Conservation (phyloP, 2,888 invertebrate species). For the Cheilosia pagana region DNA sequence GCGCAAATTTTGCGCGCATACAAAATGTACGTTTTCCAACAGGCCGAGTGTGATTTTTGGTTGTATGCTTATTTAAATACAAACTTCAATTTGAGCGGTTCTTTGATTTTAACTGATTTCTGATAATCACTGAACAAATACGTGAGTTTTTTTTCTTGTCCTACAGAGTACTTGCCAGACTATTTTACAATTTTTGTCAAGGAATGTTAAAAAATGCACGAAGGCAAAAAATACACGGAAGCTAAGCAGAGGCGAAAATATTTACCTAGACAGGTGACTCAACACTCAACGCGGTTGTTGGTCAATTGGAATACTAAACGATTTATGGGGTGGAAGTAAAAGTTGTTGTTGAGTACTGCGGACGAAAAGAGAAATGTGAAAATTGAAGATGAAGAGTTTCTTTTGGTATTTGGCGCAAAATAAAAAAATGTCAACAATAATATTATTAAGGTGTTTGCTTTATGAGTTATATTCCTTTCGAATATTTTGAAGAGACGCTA, state of each 20-base stretch:
- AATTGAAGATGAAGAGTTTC: background rate
- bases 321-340: slow-evolving; percentile 19
- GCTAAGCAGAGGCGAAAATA: slow-evolving; percentile 10
- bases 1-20: slow-evolving; percentile 5
- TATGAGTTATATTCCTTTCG: background rate
- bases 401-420: slow-evolving; percentile 3
- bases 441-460: background rate
- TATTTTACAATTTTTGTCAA: slow-evolving; percentile 28
- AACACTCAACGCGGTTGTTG: background rate
- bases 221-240: slow-evolving; percentile 42
- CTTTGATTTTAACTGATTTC: slow-evolving; percentile 4
- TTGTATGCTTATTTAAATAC: slow-evolving; percentile 4
- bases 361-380: slow-evolving; percentile 45
- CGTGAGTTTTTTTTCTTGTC: slow-evolving; percentile 9
- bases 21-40: slow-evolving; percentile 21
- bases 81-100: slow-evolving; percentile 6
- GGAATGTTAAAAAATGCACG: slow-evolving; percentile 19
- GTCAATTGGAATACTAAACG: slow-evolving; percentile 20
- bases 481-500: background rate
- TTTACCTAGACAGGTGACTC: slow-evolving; percentile 19
- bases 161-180: slow-evolving; percentile 2
- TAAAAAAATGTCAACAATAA: background rate
- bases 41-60: background rate
- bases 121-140: slow-evolving; percentile 37
- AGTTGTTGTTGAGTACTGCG: slow-evolving; percentile 6